Evolutionary conservation across 2,888 invertebrate species (phyloP), one percentile per base, ranked within the genome.

Genomic region (Sesia apiformis): DNA sequence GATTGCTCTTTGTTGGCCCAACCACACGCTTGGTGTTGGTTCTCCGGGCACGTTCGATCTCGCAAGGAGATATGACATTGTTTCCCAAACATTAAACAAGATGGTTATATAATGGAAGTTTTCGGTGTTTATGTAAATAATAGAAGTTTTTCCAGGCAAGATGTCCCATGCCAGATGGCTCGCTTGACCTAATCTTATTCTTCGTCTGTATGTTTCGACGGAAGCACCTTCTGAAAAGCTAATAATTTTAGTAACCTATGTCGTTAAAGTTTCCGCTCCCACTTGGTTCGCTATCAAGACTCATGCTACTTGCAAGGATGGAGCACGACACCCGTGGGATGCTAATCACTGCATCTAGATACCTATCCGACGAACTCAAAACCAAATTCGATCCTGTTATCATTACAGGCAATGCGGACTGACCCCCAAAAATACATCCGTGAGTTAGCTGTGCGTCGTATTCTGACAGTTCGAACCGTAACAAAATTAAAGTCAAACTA

Each of bases 171-270:
- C 23, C 23, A 23, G 23, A 23, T 23, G 23, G 23, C 23, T 23
- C 23, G 2, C 23, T 23, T 23, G 58, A 43, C 61, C 63, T n/a
- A 63, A 65, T 41, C 40, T 61, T 4, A 58, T 63, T 50, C 55
- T 63, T 1, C 57, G 60, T 52, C 55, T 64, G 23, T 63, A 64
- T 53, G 58, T 65, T 38, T 51, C 60, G 38, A 57, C 56, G 5
- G 49, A 52, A 56, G 53, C 8, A 8, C 62, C 62, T 4, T 51
- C 58, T 41, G 56, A 58, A 40, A 60, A 63, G 42, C 49, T 64
- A 4, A 42, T 57, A 3, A 55, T 23, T 5, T 54, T 46, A 59
- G 4, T 61, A 61, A 8, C 60, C 51, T 63, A 41, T 41, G 38
- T 4, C 23, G 2, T 23, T 23, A 23, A 23, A 23, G 23, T 23